phyloP scores from a whole-genome alignment of 2,888 invertebrate genomes.

The Mactromeris polynyma region DNA sequence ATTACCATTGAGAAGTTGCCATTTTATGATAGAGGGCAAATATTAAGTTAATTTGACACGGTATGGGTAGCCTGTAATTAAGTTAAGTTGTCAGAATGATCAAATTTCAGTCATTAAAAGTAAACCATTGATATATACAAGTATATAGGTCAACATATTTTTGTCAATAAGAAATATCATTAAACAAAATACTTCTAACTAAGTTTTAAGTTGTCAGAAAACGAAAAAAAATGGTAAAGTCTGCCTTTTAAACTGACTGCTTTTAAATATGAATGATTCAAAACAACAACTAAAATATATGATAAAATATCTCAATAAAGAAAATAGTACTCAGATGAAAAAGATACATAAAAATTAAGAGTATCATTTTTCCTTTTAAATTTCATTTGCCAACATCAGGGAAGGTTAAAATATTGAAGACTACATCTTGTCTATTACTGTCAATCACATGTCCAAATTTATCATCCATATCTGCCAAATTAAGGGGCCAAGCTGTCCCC shows the following conservation, averaged over 20 bases:
- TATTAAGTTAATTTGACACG: not conserved
- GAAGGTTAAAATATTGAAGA: not conserved
- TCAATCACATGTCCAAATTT: constrained; percentile 53
- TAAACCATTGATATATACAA: not conserved
- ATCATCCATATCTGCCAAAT: constrained; percentile 47
- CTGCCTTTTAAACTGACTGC: no score
- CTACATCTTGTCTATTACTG: constrained; percentile 23
- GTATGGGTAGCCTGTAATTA: not conserved
- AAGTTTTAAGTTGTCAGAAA: no score
- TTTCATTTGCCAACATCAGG: not conserved
- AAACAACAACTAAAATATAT: no score
- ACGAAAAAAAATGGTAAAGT: no score
- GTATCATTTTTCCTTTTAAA: no score
- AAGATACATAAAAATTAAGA: no score
- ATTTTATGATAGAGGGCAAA: not conserved
- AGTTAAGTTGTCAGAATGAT: not conserved
- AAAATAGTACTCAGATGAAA: no score
- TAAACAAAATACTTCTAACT: not conserved
- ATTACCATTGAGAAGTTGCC: not conserved
- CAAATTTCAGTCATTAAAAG: not conserved
- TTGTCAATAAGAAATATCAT: not conserved
- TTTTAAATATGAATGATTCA: no score
- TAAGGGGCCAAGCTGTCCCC: constrained; percentile 37
- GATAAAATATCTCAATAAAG: no score
- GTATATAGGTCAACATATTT: not conserved